A percentile compares a stretch with the other conserved stretches of the same genome.
Conservation (phyloP, 2,797 vertebrate genomes). For the Limnodromus scolopaceus region DNA sequence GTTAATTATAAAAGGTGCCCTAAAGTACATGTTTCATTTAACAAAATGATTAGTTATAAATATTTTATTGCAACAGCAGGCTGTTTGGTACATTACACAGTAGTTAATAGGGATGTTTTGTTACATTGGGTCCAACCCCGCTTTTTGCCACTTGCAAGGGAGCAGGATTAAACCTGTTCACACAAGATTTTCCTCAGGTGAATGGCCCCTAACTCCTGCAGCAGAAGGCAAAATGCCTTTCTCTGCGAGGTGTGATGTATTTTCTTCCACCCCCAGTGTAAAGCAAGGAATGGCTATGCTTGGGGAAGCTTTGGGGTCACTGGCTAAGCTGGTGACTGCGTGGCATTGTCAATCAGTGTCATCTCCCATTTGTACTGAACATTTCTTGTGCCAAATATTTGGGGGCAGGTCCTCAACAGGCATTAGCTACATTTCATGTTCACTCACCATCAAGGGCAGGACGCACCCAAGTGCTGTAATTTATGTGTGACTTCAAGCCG, state of each 20-base stretch:
- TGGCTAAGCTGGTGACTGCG: background rate
- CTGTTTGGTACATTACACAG: background rate
- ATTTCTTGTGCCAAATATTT: background rate
- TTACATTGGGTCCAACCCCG: background rate
- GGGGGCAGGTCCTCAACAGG: background rate
- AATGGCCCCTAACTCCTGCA: background rate
- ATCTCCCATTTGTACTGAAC: background rate
- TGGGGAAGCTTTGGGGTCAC: background rate
- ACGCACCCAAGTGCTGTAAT: background rate
- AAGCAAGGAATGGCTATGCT: background rate
- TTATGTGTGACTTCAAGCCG: background rate
- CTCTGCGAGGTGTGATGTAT: background rate
- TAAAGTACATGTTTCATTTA: slow-evolving; percentile 28
- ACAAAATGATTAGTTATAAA: slow-evolving; percentile 38
- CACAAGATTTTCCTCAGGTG: background rate
- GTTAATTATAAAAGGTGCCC: slow-evolving; percentile 23
- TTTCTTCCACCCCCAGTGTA: background rate
- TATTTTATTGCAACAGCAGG: background rate
- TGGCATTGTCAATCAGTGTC: background rate
- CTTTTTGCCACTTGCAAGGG: background rate
- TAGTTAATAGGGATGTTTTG: background rate
- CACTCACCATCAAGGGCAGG: background rate
- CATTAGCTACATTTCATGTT: background rate
- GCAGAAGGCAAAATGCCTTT: background rate
- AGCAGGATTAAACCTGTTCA: background rate